Percentiles rank a stretch among this genome's conserved stretches.
These are phyloP conservation scores for Platycheirus rosarum DNA, from an alignment of 2,888 invertebrate species.

Conservation along the genomic window DNA sequence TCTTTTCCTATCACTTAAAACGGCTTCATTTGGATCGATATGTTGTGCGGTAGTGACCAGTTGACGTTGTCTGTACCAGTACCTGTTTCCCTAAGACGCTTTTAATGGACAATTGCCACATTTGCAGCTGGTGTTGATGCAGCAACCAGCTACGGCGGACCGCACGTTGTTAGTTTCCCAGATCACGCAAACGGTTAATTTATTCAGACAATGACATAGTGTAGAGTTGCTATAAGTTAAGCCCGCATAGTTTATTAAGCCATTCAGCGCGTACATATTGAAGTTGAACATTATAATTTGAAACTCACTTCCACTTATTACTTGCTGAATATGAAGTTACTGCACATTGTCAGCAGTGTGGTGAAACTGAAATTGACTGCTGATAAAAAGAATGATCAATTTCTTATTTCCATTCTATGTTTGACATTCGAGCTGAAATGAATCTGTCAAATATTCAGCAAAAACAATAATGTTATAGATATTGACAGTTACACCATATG, in stretches of 20 bases:
- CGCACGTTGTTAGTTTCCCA: too few species aligned
- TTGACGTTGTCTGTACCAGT: conserved; percentile 15
- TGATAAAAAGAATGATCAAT: too few species aligned
- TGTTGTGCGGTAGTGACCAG: conserved; percentile 24
- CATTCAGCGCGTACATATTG: conserved; percentile 67
- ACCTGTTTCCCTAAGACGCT: conserved; percentile 56
- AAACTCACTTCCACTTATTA: conserved; percentile 54
- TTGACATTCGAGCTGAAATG: too few species aligned
- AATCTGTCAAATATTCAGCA: too few species aligned
- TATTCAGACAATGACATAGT: conserved; percentile 56
- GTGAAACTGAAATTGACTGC: too few species aligned
- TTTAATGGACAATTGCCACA: conserved; percentile 64
- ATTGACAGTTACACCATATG: too few species aligned
- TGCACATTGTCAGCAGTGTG: conserved; percentile 6
- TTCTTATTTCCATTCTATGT: too few species aligned
- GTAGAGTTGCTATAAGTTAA: conserved; percentile 34
- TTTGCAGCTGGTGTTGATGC: conserved; percentile 59
- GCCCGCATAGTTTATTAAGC: conserved; percentile 68
- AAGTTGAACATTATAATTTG: conserved; percentile 63
- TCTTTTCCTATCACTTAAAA: conserved; percentile 40
- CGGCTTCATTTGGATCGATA: conserved; percentile 69
- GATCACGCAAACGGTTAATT: conserved; percentile 61
- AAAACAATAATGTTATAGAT: too few species aligned
- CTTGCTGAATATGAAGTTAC: conserved; percentile 40
- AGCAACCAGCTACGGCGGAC: background rate